A percentile compares a stretch with the other conserved stretches of the same genome.
phyloP scores from a whole-genome alignment of 1,140 invertebrate genomes.

The Cydia amplana region DNA sequence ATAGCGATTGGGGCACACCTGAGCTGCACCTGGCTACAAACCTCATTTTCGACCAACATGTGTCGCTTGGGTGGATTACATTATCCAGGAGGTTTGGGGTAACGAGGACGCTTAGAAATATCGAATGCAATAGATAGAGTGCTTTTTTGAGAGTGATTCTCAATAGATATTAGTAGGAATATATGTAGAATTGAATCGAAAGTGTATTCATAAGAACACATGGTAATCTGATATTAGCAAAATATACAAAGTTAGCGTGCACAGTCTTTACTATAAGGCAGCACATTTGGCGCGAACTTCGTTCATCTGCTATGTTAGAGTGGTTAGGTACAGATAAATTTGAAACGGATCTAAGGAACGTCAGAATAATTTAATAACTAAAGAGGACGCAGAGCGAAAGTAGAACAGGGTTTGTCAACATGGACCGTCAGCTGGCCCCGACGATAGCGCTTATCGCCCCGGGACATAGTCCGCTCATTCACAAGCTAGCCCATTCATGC shows the following conservation, averaged over 20 bases:
- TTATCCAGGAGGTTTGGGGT: neutral
- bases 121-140: too few species aligned
- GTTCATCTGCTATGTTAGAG: neutral
- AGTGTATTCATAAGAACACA: too few species aligned
- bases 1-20: neutral
- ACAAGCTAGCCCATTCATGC: conserved; percentile 76
- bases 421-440: conserved; percentile 73
- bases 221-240: too few species aligned
- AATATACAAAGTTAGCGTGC: too few species aligned
- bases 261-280: too few species aligned
- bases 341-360: conserved; percentile 36
- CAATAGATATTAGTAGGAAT: too few species aligned
- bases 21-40: conserved; percentile 1
- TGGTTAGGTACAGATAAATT: neutral
- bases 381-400: conserved; percentile 70
- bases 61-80: neutral
- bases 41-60: neutral
- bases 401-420: conserved; percentile 78
- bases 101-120: too few species aligned
- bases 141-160: too few species aligned
- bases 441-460: conserved; percentile 75
- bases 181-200: too few species aligned
- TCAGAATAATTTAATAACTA: conserved; percentile 62
- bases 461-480: conserved; percentile 79
- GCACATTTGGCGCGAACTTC: neutral